A percentile compares a stretch with the other conserved stretches of the same genome.
Conservation (phyloP, 2,888 invertebrate genomes). For the Leptopilina myrica region DNA sequence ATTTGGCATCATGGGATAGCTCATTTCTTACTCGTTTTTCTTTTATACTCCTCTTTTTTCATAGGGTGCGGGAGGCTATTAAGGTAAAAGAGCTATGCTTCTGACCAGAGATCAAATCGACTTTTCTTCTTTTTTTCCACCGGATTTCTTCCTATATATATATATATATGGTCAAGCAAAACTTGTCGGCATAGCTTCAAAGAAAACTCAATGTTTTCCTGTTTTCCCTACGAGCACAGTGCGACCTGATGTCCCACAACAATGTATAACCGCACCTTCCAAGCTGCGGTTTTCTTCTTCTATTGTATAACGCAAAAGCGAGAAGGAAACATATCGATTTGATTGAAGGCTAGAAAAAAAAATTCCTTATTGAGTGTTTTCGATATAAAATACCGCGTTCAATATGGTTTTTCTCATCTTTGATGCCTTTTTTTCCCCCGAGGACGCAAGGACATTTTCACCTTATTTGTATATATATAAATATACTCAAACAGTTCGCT, state of each 20-base stretch:
- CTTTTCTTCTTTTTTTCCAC: conserved; percentile 38
- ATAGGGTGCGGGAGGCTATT: conserved; percentile 29
- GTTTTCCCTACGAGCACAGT: conserved; percentile 60
- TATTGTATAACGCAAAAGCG: not conserved
- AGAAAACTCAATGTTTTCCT: conserved; percentile 48
- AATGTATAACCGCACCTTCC: conserved; percentile 35
- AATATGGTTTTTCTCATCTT: not conserved
- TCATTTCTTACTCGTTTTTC: conserved; percentile 39
- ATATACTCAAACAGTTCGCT: too few species aligned
- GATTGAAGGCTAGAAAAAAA: conserved; percentile 20
- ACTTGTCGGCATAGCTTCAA: conserved; percentile 24
- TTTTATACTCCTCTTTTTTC: conserved; percentile 17
- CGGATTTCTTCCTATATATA: conserved; percentile 18
- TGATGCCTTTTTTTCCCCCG: not conserved
- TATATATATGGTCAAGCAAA: too few species aligned
- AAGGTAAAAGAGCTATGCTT: conserved; percentile 45
- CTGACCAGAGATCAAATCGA: conserved; percentile 39
- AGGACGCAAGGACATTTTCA: conserved; percentile 9
- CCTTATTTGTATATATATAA: not conserved
- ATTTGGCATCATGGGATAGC: conserved; percentile 34
- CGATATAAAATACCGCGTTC: conserved; percentile 25
- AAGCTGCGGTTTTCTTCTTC: conserved; percentile 49
- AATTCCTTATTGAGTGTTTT: conserved; percentile 34
- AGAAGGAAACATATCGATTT: conserved; percentile 13
- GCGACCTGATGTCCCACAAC: conserved; percentile 57